Percentiles rank a stretch among this genome's conserved stretches.
These are phyloP conservation scores for Ornithorhynchus anatinus DNA, from an alignment of 2,113 vertebrate genomes.

Conservation along the genomic window DNA sequence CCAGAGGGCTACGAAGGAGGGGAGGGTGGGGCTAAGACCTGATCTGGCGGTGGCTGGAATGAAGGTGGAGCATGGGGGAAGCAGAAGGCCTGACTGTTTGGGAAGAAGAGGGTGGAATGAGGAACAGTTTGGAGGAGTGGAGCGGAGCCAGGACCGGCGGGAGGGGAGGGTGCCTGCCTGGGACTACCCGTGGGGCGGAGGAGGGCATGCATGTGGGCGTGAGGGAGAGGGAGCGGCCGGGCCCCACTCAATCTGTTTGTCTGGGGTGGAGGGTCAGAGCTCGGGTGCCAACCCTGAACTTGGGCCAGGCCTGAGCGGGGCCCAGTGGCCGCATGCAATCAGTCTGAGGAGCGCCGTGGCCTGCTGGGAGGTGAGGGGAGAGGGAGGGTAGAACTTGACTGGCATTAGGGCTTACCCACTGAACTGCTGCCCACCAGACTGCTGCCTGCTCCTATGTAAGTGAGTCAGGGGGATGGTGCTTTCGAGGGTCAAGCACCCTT, in stretches of 20 bases:
- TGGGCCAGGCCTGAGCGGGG: no score
- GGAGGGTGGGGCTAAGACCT: background rate
- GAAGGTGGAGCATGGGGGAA: background rate
- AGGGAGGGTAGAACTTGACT: no score
- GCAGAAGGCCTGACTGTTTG: background rate
- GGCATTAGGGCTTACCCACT: no score
- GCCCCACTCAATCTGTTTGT: no score
- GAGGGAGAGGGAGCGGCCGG: background rate
- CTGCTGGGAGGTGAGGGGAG: background rate
- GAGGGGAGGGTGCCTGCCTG: background rate
- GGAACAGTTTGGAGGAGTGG: background rate
- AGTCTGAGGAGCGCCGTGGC: no score
- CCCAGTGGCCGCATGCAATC: no score
- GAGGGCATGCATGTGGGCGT: no score
- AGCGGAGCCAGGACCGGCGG: background rate
- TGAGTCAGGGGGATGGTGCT: background rate
- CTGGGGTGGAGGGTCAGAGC: no score
- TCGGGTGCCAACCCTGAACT: no score
- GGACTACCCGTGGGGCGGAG: accelerated
- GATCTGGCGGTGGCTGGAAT: no score
- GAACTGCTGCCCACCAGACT: no score
- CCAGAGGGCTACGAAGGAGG: background rate
- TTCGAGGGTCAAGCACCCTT: no score
- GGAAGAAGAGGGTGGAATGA: background rate
- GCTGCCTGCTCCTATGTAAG: background rate